Evolutionary conservation across 2,113 vertebrate genomes (phyloP).

Genomic region (Peromyscus polionotus): DNA sequence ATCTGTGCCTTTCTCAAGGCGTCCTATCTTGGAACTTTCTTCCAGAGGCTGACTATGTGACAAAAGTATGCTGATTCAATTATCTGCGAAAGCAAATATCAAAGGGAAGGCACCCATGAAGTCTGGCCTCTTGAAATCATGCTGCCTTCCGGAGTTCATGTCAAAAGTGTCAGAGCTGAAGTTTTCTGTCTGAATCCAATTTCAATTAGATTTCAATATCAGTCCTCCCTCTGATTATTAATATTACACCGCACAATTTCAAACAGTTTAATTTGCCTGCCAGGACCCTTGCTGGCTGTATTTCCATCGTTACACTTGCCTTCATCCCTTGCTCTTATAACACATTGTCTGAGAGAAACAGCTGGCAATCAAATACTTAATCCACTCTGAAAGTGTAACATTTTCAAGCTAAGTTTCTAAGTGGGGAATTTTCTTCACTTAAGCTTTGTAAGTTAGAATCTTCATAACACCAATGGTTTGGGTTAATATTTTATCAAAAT

Average conservation of each 20-base stretch:
- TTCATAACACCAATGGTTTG: not conserved
- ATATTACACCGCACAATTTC: not conserved
- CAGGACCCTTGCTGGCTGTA: not conserved
- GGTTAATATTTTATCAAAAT: not conserved
- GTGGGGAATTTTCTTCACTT: not conserved
- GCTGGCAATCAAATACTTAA: conserved; percentile 11
- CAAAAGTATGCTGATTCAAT: conserved; percentile 6
- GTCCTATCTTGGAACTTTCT: not conserved
- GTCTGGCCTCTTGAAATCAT: not conserved
- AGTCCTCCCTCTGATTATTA: conserved; percentile 46
- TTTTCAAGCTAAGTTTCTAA: not conserved
- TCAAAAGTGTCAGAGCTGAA: not conserved
- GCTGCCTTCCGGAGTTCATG: not conserved
- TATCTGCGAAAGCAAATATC: conserved; percentile 40
- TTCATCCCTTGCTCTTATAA: not conserved
- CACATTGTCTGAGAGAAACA: not conserved
- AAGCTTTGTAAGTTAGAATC: not conserved
- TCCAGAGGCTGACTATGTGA: not conserved
- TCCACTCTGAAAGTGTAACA: not conserved
- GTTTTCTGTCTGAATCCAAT: conserved; percentile 53
- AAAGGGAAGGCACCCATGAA: not conserved
- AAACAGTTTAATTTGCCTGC: not conserved
- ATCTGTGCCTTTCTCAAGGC: not conserved
- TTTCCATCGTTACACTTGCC: not conserved
- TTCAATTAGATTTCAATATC: conserved; percentile 50